Evolutionary conservation across 53 echinoderm and acorn worm species (phyloP), one percentile per base, ranked within the genome.

Genomic region (Astropecten irregularis): DNA sequence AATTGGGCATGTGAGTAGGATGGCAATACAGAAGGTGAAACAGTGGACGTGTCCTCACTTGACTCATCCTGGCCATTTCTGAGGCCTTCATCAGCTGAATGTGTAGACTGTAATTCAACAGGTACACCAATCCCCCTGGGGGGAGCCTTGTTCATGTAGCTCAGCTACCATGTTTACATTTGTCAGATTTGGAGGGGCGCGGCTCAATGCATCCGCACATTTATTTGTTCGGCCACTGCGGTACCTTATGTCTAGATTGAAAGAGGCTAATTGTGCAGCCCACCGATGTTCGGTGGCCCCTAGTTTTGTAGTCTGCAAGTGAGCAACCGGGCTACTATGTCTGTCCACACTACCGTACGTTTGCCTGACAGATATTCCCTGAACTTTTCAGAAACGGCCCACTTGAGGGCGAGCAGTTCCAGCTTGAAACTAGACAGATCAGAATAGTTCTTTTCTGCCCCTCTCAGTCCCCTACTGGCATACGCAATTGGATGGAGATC

Each of bases 281-380:
- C 90, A 90, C 11, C 90, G 64, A 8, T 63, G 82, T 49, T 90
- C 82, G 2, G 65, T 86, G 5, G 86, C 86, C 26, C 86, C 90
- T 21, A 86, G 55, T 30, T 82, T 86, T 18, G 77, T 46, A 18
- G 48, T 60, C 10, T 69, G 65, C 11, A 83, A 26, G 34, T 83
- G 32, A 4, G 65, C 30, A 10, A 83, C 10, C 2, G 69, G 83
- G 19, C 76, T 86, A 49, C 76, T n/a, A n/a, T 64, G 47, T 86
- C 86, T 1, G 86, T 86, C 50, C 25, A 86, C 27, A 86, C 76
- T 3, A 63, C 37, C 0, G 19, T 48, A 30, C 38, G 67, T 7
- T 15, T 2, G 1, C 72, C 72, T 26, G 27, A 40, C 50, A 84
- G 19, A 28, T 40, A 69, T 5, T 69, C 71, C 0, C 84, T 38